Conservation (phyloP, 2,797 vertebrate species). For the Sebastes iracundus region DNA sequence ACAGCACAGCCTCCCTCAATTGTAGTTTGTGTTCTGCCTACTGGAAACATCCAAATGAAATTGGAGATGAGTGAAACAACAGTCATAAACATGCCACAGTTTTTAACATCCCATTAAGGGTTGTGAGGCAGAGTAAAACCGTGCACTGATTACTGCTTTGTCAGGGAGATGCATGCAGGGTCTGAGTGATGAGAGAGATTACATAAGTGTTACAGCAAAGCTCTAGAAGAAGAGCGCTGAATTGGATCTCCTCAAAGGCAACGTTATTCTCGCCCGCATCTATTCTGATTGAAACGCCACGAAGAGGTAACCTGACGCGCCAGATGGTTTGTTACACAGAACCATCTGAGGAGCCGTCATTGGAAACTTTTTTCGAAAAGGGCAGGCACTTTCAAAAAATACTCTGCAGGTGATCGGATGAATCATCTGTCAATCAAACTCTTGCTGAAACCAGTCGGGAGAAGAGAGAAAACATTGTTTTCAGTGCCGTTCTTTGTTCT, state of each 20-base stretch:
- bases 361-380: neutral
- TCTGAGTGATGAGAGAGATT: constrained; percentile 32
- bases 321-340: neutral
- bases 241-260: constrained; percentile 39
- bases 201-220: constrained; percentile 38
- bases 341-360: neutral
- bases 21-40: constrained; percentile 29
- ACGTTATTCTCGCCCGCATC: neutral
- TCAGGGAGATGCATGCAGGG: constrained; percentile 29
- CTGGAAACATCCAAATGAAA: constrained; percentile 47
- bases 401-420: neutral
- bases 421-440: neutral
- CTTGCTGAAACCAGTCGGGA: neutral
- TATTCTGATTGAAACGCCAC: constrained; percentile 23
- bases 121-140: constrained; percentile 20
- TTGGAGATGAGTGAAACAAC: constrained; percentile 39
- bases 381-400: neutral
- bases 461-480: no score
- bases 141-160: constrained; percentile 43
- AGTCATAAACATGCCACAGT: constrained; percentile 26
- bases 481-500: no score
- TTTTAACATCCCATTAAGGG: constrained; percentile 50
- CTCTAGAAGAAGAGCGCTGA: constrained; percentile 1
- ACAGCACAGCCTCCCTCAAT: constrained; percentile 1
- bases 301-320: neutral